Evolutionary conservation across 2,797 vertebrate genomes (phyloP), one percentile per base, ranked within the genome.

Genomic region (Gouania willdenowi): DNA sequence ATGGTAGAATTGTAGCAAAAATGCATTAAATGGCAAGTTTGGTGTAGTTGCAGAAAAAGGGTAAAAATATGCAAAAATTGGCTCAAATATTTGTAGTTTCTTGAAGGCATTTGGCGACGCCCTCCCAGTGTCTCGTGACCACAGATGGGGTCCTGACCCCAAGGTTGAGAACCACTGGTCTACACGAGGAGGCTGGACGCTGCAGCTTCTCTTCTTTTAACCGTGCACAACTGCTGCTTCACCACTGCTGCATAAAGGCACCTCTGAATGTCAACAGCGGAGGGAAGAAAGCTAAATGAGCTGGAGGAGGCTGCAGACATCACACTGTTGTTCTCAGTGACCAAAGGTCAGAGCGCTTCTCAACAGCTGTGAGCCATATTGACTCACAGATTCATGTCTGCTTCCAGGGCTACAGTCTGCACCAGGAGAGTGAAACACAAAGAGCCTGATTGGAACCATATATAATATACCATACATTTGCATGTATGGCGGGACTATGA

Each of bases 341-440:
- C 53, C 32, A 70, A 72, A 79, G 73, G 80, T 83, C 71, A 75
- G 41, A 24, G 40, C 68, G 36, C 48, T 50, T 53, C 44, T 28
- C 12, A 7, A 44, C 76, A 66, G 60, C 54, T 62, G 54, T 40
- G 59, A 34, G 6, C 48, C 41, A 3, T 49, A 71, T 75, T 71
- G 71, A 72, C 75, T 50, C 54, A 30, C 38, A 14, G 41, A 64
- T 35, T 41, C 32, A 40, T 41, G 63, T 54, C 38, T 54, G 46
- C 36, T 23, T 12, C 22, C 24, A 24, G 7, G 27, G 43, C 56
- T 40, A 10, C 40, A 27, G 25, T 43, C 34, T 37, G 54, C 37
- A 45, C 53, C 47, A n/a, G n/a, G n/a, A n/a, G n/a, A n/a, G n/a
- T n/a, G 31, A 43, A 4, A 26, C 19, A 18, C 10, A 6, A 32